Evolutionary conservation across 2,113 vertebrate genomes (phyloP).

Genomic region (Prochilodus magdalenae): DNA sequence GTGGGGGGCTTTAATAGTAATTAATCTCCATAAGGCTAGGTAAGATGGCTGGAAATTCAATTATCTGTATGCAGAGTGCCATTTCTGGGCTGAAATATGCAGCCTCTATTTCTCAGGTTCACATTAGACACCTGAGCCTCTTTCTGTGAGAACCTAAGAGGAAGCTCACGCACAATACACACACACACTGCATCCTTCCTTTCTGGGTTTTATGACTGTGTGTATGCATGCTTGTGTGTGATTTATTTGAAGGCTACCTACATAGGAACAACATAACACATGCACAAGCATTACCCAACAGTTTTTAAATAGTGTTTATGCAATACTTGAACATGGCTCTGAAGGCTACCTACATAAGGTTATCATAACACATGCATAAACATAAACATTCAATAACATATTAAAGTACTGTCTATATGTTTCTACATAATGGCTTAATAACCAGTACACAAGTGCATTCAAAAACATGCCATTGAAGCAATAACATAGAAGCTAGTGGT

Average conservation of each 20-base stretch:
- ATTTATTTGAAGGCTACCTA: not conserved
- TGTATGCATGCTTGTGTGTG: slow-evolving; percentile 2
- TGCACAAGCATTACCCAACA: too few species aligned
- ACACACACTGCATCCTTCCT: not conserved
- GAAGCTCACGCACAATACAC: slow-evolving; percentile 27
- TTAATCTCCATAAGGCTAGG: slow-evolving; percentile 99
- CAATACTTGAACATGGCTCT: too few species aligned
- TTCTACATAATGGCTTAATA: too few species aligned
- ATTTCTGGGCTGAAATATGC: slow-evolving; percentile 80
- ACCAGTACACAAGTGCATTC: too few species aligned
- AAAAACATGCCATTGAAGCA: too few species aligned
- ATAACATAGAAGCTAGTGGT: too few species aligned
- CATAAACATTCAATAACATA: too few species aligned
- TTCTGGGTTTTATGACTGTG: not conserved
- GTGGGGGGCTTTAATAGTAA: slow-evolving; percentile 83
- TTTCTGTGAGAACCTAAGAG: slow-evolving; percentile 68
- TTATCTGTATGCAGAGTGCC: slow-evolving; percentile 73
- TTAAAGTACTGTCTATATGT: too few species aligned
- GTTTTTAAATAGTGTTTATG: too few species aligned
- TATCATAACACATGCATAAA: too few species aligned
- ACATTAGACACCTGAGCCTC: slow-evolving; percentile 96
- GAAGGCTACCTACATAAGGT: too few species aligned
- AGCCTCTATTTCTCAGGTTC: slow-evolving; percentile 90
- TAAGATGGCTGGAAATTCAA: slow-evolving; percentile 90
- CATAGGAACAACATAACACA: too few species aligned